These are phyloP conservation scores for Monodelphis domestica DNA, from an alignment of 2,797 vertebrate species.

Conservation along the genomic window DNA sequence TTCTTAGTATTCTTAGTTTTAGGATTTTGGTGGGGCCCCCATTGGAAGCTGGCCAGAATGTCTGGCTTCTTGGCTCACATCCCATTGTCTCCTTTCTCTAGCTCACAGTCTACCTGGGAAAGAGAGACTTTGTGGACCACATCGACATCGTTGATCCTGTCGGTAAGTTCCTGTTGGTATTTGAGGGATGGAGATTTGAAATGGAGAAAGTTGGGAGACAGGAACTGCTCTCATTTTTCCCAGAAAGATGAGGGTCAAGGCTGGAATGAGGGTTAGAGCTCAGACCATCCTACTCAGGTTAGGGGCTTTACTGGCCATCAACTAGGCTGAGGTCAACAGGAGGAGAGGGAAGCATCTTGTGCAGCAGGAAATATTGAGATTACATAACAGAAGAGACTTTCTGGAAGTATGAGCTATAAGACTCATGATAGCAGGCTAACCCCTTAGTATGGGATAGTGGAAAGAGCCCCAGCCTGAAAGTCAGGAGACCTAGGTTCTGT, in stretches of 20 bases:
- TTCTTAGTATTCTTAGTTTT: neutral
- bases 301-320: neutral
- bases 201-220: neutral
- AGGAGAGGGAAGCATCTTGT: neutral
- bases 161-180: slow-evolving; percentile 85
- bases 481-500: neutral
- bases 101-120: slow-evolving; percentile 97
- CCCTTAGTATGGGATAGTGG: neutral
- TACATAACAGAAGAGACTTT: neutral
- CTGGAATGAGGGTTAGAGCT: neutral
- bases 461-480: neutral
- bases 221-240: neutral
- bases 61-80: neutral
- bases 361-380: neutral
- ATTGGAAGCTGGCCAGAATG: neutral
- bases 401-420: neutral
- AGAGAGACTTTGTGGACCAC: slow-evolving; percentile 97
- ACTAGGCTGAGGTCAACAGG: neutral
- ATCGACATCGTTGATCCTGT: slow-evolving; percentile 95
- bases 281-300: neutral
- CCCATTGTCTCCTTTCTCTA: slow-evolving; percentile 71
- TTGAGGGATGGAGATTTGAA: neutral
- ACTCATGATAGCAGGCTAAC: neutral
- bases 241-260: neutral
- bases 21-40: neutral